Evolutionary conservation across 2,797 vertebrate species (phyloP).

Genomic region (Morelia viridis): DNA sequence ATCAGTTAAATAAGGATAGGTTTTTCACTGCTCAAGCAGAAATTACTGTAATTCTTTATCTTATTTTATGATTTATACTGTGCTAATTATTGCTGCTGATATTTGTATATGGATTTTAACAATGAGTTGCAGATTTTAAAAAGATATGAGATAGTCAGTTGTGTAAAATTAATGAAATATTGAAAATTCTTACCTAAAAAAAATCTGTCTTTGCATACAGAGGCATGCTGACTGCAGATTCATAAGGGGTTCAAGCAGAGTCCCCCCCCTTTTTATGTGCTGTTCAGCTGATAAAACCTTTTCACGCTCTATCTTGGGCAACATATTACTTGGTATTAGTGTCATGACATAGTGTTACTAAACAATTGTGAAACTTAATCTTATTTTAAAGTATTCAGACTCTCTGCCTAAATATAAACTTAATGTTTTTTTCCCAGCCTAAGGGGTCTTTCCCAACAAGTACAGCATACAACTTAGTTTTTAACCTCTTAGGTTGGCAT

Average conservation of each 20-base stretch:
- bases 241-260: neutral
- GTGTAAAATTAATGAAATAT: neutral
- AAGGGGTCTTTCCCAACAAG: neutral
- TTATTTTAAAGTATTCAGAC: neutral
- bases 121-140: neutral
- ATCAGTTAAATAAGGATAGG: neutral
- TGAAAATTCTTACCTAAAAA: neutral
- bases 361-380: neutral
- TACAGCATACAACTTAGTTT: neutral
- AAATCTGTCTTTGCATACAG: neutral
- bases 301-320: neutral
- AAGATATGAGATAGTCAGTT: neutral
- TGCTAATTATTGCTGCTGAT: neutral
- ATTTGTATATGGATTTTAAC: neutral
- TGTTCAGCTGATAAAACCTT: neutral
- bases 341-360: neutral
- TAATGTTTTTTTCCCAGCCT: neutral
- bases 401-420: neutral
- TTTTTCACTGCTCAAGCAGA: neutral
- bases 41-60: neutral
- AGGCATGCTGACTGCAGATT: neutral
- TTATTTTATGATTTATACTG: neutral
- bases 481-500: slow-evolving; percentile 21
- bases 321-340: neutral
- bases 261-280: neutral